Percentiles rank a stretch among this genome's conserved stretches.
Conservation (phyloP, 53 echinoderm and acorn worm species). For the Mesocentrotus franciscanus region DNA sequence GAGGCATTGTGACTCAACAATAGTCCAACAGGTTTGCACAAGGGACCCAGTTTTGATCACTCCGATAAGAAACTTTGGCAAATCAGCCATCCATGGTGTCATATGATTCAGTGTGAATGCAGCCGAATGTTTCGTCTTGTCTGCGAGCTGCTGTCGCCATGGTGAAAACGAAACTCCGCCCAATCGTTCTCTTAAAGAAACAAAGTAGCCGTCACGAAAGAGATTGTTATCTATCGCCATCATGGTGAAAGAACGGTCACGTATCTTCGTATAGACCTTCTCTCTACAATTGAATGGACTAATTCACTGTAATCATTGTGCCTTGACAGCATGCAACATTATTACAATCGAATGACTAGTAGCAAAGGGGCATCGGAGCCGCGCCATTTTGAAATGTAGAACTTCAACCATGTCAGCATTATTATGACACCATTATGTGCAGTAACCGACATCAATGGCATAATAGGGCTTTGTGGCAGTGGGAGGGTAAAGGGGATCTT, state of each 20-base stretch:
- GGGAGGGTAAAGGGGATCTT: neutral
- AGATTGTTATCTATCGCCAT: constrained; percentile 13
- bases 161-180: neutral
- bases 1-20: neutral
- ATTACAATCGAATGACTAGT: neutral
- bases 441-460: neutral
- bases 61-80: constrained; percentile 11
- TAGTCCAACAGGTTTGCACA: neutral
- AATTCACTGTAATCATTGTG: neutral
- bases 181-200: constrained; percentile 40
- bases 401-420: neutral
- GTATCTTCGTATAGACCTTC: neutral
- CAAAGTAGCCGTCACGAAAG: neutral
- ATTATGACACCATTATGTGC: neutral
- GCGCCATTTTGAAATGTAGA: neutral
- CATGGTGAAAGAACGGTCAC: constrained; percentile 34
- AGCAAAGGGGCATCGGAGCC: neutral
- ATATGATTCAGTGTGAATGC: neutral
- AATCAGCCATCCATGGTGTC: neutral
- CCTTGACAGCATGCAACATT: neutral
- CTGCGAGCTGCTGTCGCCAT: constrained; percentile 25
- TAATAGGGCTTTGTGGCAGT: neutral
- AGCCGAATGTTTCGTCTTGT: constrained; percentile 30
- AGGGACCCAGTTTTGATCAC: constrained; percentile 29
- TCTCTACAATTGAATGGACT: neutral